Base-by-base conservation (phyloP, 2,797 vertebrate genomes). In the Mormyrops boulengeri region DNA sequence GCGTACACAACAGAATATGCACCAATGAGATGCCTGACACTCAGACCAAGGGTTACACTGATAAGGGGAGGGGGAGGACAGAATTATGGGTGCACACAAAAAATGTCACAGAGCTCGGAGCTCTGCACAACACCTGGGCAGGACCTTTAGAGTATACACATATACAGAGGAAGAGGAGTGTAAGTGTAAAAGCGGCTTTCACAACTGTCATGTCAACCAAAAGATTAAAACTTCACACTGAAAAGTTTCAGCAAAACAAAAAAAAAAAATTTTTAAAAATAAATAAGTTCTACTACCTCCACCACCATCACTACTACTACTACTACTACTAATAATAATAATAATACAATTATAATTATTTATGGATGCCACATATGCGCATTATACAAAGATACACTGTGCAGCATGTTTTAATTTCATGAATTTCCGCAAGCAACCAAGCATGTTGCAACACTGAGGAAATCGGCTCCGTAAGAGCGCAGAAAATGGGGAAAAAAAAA, bases 11-110 rank as follows among this genome's bases (percentile, higher is more conserved):
- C 34, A 34, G 50, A 55, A 60, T 55, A 34, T 38, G 85, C 30
- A 87, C 85, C 85, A 87, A 87, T 87, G 52, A 57, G 52, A 60
- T n/a, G 53, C 53, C 30, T 60, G 34, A 60, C 85, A 87, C 85
- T 57, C 49, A 87, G 85, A 87, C 85, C 52, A 87, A 60, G 52
- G 34, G 53, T 19, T 87, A 41, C 52, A n/a, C 85, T 87, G 85
- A 85, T 85, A 49, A 85, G 49, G 44, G 49, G 49, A 22, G 22
- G 49, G 22, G 22, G 22, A 49, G 44, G 47, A 26, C 38, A 50
- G 44, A 52, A 26, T 26, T 52, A 52, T 9, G 82, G n/a, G 44
- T 26, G 82, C 38, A 26, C 44, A 30, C 9, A 26, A 26, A 85
- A 85, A 50, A 49, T 22, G 49, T 49, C 44, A 49, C 82, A 26